phyloP scores from a whole-genome alignment of 2,888 invertebrate genomes.

The Julus scandinavius region DNA sequence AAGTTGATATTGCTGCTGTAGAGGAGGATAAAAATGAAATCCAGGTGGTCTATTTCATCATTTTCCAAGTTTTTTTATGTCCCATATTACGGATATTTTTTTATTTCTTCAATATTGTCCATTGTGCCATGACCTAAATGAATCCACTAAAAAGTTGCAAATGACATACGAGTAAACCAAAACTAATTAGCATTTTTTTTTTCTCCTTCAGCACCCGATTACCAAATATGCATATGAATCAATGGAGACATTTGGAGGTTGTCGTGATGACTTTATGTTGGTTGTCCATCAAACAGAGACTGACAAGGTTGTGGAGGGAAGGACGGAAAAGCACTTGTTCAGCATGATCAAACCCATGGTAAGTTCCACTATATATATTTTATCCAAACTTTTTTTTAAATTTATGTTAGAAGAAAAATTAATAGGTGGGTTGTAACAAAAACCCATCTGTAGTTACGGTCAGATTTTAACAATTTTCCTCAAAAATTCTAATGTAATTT shows the following conservation, averaged over 20 bases:
- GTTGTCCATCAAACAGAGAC: slow-evolving; percentile 86
- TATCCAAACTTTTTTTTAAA: not conserved
- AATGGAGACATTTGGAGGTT: slow-evolving; percentile 94
- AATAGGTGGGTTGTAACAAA: not conserved
- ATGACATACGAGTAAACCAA: not conserved
- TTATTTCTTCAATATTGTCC: not conserved
- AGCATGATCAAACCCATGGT: slow-evolving; percentile 92
- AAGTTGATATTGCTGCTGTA: not conserved
- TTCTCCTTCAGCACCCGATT: slow-evolving; percentile 65
- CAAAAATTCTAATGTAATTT: too few relatives aligned
- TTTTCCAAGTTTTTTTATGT: too few relatives aligned
- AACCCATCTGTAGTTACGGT: not conserved
- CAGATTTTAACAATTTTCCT: too few relatives aligned
- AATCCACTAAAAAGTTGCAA: not conserved
- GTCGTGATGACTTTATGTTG: slow-evolving; percentile 96
- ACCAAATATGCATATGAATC: slow-evolving; percentile 87
- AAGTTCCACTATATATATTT: slow-evolving; percentile 59
- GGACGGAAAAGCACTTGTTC: slow-evolving; percentile 83
- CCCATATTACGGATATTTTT: too few relatives aligned
- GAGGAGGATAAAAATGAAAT: too few relatives aligned
- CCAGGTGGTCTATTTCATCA: too few relatives aligned
- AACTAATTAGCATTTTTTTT: slow-evolving; percentile 31
- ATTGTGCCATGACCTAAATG: not conserved
- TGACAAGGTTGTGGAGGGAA: slow-evolving; percentile 72
- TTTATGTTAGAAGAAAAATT: not conserved